Base-by-base conservation (phyloP, 2,113 vertebrate species). In the Phrynosoma platyrhinos region DNA sequence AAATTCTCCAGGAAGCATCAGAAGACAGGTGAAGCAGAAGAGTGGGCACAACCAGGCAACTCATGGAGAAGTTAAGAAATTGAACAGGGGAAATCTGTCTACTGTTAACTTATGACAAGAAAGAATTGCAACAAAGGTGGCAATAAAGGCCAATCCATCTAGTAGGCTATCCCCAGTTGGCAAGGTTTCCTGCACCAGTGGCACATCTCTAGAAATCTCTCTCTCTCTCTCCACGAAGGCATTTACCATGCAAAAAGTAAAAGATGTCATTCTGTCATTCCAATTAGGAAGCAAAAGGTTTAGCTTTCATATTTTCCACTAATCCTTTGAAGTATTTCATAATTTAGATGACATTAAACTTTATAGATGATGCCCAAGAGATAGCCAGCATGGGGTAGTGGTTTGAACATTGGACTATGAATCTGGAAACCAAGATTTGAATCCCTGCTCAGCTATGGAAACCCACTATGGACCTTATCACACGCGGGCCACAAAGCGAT, bases 41-140 rank as follows among this genome's bases (percentile, higher is more conserved):
- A 53, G 18, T 52, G 40, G 74, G 74, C 71, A 76, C 40, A 85
- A 32, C 40, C 18, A 4, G 18, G 58, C 58, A 47, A 47, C 40
- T 66, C 42, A 77, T 66, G 40, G 27, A 85, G 55, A 69, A 40
- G 23, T 84, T 25, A 74, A 74, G 36, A 85, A 77, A 85, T n/a
- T 10, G 36, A 66, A 78, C 18, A 62, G 84, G n/a, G 75, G 66
- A 77, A 47, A 52, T n/a, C 10, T 64, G 74, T 64, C 58, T 47
- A 30, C 9, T 27, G 36, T 36, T 64, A 78, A 85, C 36, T 78
- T n/a, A 78, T 78, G 62, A 58, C 36, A 85, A 20, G 74, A 66
- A 66, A 42, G 40, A 66, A 66, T 8, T 52, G 4, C 47, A 64
- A 32, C 40, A 58, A 55, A 9, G 40, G 32, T 23, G 5, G 77